Conservation (phyloP, 2,888 invertebrate species). For the Diaphora mendica region DNA sequence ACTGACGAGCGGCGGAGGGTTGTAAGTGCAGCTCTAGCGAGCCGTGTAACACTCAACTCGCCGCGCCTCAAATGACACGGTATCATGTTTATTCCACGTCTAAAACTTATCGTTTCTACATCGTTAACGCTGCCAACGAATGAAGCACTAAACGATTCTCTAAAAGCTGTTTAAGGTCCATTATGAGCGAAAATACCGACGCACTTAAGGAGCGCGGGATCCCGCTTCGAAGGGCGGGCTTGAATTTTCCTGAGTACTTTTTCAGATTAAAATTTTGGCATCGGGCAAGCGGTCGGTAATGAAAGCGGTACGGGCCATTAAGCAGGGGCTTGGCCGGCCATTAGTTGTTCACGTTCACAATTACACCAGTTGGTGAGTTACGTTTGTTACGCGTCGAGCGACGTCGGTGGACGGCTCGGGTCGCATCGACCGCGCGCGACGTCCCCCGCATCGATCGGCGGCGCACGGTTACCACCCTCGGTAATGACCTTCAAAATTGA, state of each 20-base stretch:
- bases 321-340: slow-evolving; percentile 63
- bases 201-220: slow-evolving; percentile 64
- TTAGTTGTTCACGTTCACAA: slow-evolving; percentile 76
- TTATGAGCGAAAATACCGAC: slow-evolving; percentile 68
- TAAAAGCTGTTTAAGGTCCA: slow-evolving; percentile 74
- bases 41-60: slow-evolving; percentile 29
- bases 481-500: slow-evolving; percentile 45
- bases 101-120: slow-evolving; percentile 75
- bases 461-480: slow-evolving; percentile 32
- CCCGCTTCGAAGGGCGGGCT: slow-evolving; percentile 43
- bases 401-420: slow-evolving; percentile 32
- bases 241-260: slow-evolving; percentile 59
- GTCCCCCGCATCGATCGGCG: slow-evolving; percentile 41
- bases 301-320: slow-evolving; percentile 77
- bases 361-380: slow-evolving; percentile 74
- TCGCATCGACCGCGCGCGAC: slow-evolving; percentile 23
- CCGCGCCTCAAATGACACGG: slow-evolving; percentile 54
- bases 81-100: slow-evolving; percentile 69
- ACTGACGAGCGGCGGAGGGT: slow-evolving; percentile 51
- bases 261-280: slow-evolving; percentile 77
- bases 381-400: slow-evolving; percentile 57
- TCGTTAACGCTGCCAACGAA: slow-evolving; percentile 73
- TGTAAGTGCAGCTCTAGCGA: slow-evolving; percentile 48
- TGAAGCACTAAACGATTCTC: slow-evolving; percentile 68
- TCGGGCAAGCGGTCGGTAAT: slow-evolving; percentile 70